Evolutionary conservation across 2,113 vertebrate species (phyloP).

Genomic region (Bolborhynchus lineola): DNA sequence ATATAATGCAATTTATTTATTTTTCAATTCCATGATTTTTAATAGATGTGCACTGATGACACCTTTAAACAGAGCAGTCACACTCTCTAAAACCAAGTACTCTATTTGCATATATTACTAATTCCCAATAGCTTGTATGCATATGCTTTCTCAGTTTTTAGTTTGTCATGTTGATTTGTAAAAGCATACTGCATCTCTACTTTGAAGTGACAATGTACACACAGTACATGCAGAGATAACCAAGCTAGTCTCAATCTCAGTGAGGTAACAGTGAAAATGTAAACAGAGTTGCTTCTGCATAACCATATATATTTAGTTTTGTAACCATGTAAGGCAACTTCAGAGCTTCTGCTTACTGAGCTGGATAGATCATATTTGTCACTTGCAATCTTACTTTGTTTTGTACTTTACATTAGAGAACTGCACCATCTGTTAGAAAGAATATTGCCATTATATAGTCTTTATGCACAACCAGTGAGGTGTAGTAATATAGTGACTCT

Average conservation of each 20-base stretch:
- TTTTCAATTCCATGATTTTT: neutral
- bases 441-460: neutral
- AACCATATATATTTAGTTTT: neutral
- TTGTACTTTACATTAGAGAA: neutral
- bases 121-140: neutral
- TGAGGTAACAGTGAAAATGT: neutral
- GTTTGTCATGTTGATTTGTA: neutral
- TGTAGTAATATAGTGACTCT: neutral
- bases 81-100: neutral
- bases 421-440: neutral
- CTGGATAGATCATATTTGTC: neutral
- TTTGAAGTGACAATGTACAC: accelerated
- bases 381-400: neutral
- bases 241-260: neutral
- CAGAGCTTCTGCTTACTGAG: neutral
- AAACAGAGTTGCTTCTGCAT: neutral
- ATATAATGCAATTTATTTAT: neutral
- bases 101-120: neutral
- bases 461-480: neutral
- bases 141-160: neutral
- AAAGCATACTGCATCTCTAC: neutral
- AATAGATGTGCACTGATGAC: neutral
- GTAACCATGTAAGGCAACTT: neutral
- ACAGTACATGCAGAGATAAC: neutral
- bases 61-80: neutral